Evolutionary conservation across 1,140 invertebrate species (phyloP), one percentile per base, ranked within the genome.

Genomic region (Bombus polaris): DNA sequence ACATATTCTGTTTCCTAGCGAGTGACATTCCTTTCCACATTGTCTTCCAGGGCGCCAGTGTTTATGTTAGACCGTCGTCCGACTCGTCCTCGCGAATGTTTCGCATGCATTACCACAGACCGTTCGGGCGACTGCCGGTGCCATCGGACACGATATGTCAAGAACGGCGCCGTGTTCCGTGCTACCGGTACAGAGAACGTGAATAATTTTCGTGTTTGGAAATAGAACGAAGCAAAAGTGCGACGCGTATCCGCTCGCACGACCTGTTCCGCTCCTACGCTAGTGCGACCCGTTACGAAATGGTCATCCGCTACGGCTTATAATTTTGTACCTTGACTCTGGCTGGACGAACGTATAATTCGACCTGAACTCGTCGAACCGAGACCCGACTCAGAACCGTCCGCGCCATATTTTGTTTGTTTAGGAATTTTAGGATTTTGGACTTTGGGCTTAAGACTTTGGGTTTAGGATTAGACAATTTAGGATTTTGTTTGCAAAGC

Each of bases 221-320:
- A 91, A 91, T 92, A 92, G 90, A 91, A 90, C 75, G 82, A 87
- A 86, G 89, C 86, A 88, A 91, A 91, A 86, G 81, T 86, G 85
- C 71, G 32, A 53, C 47, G 47, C 47, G 18, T 53, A 6, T 53
- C 47, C 47, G 47, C 47, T 53, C 47, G 47, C 57, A 1, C 72
- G 81, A 39, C 57, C 59, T 75, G 71, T 83, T 65, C 81, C 42
- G 72, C 70, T 81, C 79, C 80, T 86, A 70, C 68, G 57, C 83
- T 74, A 6, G 22, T 35, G 42, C 42, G 68, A 39, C 13, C 68
- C 39, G 59, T 81, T 75, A 81, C 39, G 59, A 62, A 65, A 73
- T 42, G 47, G 35, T 39, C 39, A 65, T 78, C 39, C 65, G 70
- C 42, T 70, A n/a, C 25, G 42, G 68, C 42, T 68, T 75, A 53